Percentiles rank a stretch among this genome's conserved stretches.
Conservation (phyloP, 2,888 invertebrate genomes). For the Bruchidius siliquastri region DNA sequence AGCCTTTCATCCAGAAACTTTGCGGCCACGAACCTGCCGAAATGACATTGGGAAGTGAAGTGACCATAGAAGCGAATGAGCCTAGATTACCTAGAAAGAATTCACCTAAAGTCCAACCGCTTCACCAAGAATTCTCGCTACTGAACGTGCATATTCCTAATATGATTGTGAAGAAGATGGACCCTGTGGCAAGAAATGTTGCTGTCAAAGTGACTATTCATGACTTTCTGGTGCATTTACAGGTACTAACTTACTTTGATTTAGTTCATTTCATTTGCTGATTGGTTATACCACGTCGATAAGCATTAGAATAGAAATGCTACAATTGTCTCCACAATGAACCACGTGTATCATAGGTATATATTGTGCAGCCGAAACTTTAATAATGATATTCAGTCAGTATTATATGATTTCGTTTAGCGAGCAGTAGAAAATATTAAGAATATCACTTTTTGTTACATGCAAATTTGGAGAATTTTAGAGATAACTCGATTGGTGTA, state of each 20-base stretch:
- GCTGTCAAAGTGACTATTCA: constrained; percentile 54
- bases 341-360: no score
- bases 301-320: no score
- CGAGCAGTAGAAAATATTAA: no score
- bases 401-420: no score
- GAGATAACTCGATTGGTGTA: no score
- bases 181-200: constrained; percentile 53
- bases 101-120: constrained; percentile 53
- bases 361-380: no score
- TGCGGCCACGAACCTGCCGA: constrained; percentile 67
- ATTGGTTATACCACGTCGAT: no score
- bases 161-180: constrained; percentile 57
- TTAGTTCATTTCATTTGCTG: no score
- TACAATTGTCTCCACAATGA: no score
- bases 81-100: constrained; percentile 24
- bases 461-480: no score
- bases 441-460: no score
- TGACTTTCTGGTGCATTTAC: constrained; percentile 53
- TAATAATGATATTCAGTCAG: no score
- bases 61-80: constrained; percentile 16
- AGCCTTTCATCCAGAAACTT: constrained; percentile 76
- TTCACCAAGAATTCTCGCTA: constrained; percentile 72
- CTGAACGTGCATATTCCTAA: constrained; percentile 72
- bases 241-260: constrained; percentile 44
- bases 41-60: constrained; percentile 20